Conservation (phyloP, 2,113 vertebrate species). For the Eublepharis macularius region DNA sequence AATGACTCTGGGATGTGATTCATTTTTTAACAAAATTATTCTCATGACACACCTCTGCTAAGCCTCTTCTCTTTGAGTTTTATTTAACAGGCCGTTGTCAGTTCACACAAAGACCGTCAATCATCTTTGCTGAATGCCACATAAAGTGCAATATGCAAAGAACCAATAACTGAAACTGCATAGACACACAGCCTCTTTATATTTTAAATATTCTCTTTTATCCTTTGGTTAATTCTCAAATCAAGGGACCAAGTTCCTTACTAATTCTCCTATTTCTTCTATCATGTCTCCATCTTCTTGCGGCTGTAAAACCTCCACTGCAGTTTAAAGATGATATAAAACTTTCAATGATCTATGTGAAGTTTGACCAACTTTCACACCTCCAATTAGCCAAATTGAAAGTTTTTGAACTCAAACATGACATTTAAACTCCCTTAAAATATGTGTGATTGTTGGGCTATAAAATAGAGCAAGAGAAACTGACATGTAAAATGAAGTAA, state of each 20-base stretch:
- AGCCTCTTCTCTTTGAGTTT: background rate
- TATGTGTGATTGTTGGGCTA: background rate
- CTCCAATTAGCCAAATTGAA: background rate
- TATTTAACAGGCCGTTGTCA: background rate
- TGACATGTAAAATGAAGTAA: background rate
- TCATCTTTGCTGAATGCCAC: background rate
- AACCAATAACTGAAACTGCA: background rate
- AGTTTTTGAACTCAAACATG: background rate
- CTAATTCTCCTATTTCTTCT: slow-evolving; percentile 16
- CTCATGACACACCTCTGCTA: background rate
- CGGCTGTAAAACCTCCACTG: background rate
- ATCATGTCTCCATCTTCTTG: background rate
- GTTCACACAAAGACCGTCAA: background rate
- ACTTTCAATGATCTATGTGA: background rate
- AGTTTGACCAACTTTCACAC: background rate
- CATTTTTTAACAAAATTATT: background rate
- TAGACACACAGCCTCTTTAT: background rate
- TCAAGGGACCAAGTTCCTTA: background rate
- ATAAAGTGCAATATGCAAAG: background rate
- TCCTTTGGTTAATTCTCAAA: background rate
- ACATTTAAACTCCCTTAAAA: background rate
- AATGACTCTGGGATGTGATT: slow-evolving; percentile 7
- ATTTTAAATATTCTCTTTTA: accelerated
- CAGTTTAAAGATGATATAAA: background rate
- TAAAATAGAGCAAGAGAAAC: background rate